Evolutionary conservation across 2,888 invertebrate genomes (phyloP).

Genomic region (Oscheius myriophilus): DNA sequence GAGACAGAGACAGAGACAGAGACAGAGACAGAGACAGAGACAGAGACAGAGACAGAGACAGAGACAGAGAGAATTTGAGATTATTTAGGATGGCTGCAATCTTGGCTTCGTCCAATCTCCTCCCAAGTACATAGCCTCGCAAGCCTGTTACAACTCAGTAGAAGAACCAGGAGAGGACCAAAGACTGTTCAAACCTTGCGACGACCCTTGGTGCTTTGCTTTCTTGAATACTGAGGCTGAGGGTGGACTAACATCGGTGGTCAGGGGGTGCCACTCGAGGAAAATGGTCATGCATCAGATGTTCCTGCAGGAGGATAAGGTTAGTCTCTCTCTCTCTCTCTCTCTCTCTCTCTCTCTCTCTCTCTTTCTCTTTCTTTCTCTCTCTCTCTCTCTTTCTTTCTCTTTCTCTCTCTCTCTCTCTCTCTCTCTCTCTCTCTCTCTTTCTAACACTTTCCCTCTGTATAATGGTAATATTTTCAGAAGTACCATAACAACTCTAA

Average conservation of each 20-base stretch:
- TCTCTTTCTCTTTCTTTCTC: background rate
- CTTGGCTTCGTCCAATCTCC: conserved; percentile 44
- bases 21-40: too few relatives aligned
- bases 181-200: conserved; percentile 48
- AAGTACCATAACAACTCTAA: conserved; percentile 54
- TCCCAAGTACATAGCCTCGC: conserved; percentile 42
- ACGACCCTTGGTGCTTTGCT: conserved; percentile 62
- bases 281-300: conserved; percentile 57
- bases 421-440: background rate
- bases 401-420: background rate
- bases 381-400: background rate
- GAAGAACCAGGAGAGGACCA: conserved; percentile 50
- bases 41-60: too few relatives aligned
- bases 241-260: conserved; percentile 50
- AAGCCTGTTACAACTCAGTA: conserved; percentile 43
- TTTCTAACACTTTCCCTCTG: background rate
- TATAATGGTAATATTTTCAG: too few relatives aligned
- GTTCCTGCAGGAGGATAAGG: conserved; percentile 46
- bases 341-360: background rate
- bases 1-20: too few relatives aligned
- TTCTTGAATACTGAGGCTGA: conserved; percentile 48
- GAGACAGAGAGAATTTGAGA: too few relatives aligned
- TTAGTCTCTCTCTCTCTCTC: background rate
- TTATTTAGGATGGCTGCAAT: conserved; percentile 51
- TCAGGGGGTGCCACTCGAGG: conserved; percentile 54